A percentile compares a stretch with the other conserved stretches of the same genome.
phyloP scores from a whole-genome alignment of 2,888 invertebrate genomes.

The Apamea epomidion region DNA sequence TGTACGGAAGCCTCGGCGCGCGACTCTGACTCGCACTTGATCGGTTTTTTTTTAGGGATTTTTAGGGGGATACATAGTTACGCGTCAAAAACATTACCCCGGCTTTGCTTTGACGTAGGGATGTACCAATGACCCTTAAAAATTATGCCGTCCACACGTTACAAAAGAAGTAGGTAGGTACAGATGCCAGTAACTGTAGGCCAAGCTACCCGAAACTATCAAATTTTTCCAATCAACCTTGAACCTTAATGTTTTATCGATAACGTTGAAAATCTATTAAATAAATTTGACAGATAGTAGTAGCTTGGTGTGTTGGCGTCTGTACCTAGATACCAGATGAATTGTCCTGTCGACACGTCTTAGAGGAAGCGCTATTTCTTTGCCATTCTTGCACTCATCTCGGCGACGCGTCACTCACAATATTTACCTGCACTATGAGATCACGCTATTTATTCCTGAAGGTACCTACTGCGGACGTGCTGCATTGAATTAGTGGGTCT shows the following conservation, averaged over 20 bases:
- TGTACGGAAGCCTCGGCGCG: too few relatives aligned
- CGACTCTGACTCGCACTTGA: too few relatives aligned
- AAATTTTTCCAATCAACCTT: too few relatives aligned
- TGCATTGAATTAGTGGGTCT: slow-evolving; percentile 1
- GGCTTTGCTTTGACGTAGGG: background rate
- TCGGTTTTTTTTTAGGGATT: too few relatives aligned
- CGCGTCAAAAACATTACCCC: background rate
- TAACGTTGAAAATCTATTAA: too few relatives aligned
- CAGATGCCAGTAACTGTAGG: too few relatives aligned
- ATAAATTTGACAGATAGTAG: too few relatives aligned
- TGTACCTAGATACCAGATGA: background rate
- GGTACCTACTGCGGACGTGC: background rate
- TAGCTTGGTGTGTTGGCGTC: too few relatives aligned
- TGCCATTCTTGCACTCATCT: background rate
- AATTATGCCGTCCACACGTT: background rate
- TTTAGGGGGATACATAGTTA: background rate
- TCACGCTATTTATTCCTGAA: slow-evolving; percentile 19
- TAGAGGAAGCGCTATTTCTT: slow-evolving; percentile 15
- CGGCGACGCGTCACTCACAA: slow-evolving; percentile 19
- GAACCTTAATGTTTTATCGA: too few relatives aligned
- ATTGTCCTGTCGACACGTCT: background rate
- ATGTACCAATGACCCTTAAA: background rate
- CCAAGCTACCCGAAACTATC: too few relatives aligned
- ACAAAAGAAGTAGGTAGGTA: background rate
- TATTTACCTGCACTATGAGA: slow-evolving; percentile 34